A percentile compares a stretch with the other conserved stretches of the same genome.
Conservation (phyloP, 2,888 invertebrate species). For the Sesia bembeciformis region DNA sequence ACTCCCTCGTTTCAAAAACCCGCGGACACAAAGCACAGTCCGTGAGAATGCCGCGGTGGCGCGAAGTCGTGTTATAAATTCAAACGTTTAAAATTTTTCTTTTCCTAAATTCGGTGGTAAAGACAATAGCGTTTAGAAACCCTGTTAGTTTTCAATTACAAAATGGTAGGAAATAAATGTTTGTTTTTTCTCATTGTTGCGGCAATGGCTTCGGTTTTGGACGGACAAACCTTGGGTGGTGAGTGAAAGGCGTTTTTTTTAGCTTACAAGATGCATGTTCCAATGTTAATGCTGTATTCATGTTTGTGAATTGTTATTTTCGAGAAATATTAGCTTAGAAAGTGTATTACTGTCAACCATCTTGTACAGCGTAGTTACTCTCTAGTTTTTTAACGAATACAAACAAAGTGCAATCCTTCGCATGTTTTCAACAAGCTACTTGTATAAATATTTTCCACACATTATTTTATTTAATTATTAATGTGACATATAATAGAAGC, state of each 20-base stretch:
- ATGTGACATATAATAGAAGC: too few species aligned
- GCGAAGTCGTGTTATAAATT: slow-evolving; percentile 29
- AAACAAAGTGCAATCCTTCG: too few species aligned
- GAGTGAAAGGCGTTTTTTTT: slow-evolving; percentile 56
- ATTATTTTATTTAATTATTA: too few species aligned
- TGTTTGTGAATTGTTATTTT: background rate
- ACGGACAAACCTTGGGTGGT: slow-evolving; percentile 61
- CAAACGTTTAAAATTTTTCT: slow-evolving; percentile 11
- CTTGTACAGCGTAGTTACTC: too few species aligned
- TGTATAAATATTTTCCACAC: too few species aligned
- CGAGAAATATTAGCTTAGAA: background rate
- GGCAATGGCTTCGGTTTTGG: slow-evolving; percentile 33
- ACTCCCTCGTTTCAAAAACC: too few species aligned
- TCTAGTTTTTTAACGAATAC: too few species aligned
- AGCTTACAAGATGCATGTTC: background rate
- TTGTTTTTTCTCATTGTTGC: slow-evolving; percentile 30
- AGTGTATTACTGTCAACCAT: too few species aligned
- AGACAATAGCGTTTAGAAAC: slow-evolving; percentile 1
- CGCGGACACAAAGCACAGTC: slow-evolving; percentile 9
- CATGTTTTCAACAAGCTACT: too few species aligned
- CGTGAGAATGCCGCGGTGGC: slow-evolving; percentile 25
- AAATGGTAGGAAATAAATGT: slow-evolving; percentile 32
- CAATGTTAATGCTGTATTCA: background rate
- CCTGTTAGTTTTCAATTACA: slow-evolving; percentile 9
- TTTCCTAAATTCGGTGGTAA: slow-evolving; percentile 7